Base-by-base conservation (phyloP, 2,888 invertebrate genomes). In the Epinotia demarniana region DNA sequence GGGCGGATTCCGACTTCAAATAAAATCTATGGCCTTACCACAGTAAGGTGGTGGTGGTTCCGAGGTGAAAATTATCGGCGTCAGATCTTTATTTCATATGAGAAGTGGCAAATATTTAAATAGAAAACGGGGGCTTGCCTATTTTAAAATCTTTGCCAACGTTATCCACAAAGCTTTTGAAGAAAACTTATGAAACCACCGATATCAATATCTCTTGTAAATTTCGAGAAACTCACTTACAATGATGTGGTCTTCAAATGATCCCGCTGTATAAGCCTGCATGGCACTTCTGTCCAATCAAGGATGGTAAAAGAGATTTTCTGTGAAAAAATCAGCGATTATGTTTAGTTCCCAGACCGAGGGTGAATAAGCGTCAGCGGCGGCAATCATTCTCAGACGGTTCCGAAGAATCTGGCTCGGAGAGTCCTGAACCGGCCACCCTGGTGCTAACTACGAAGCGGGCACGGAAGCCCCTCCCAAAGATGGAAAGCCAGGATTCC, bases 381-480 rank as follows among this genome's bases (percentile, higher is more conserved):
- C 57, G 19, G 11, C 49, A 9, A 27, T 66, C 66, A 2, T n/a
- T 46, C n/a, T 66, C 64, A 16, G 49, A 49, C 49, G 16, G n/a
- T n/a, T 27, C n/a, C 49, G 27, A 55, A 53, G 53, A 53, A 11
- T 66, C 66, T 5, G 53, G 33, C 33, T 64, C 49, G 9, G 63
- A 64, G 39, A 39, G 39, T 27, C 49, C 49, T 27, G 64, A n/a
- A 3, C 49, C 49, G 66, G n/a, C 53, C 16, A 66, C 11, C 23
- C 49, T 75, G 13, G 75, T 77, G 19, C 63, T 81, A 49, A 86
- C 84, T 0, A 88, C 90, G 1, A 90, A 91, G 79, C 86, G 92
- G 78, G 73, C 63, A 13, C 84, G 92, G 43, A 90, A 85, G 77
- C 75, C 83, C 0, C 71, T 90, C 2, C 78, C 77, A 1, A 83